Evolutionary conservation across 53 echinoderm and acorn worm genomes (phyloP).

Genomic region (Hippasteria phrygiana): DNA sequence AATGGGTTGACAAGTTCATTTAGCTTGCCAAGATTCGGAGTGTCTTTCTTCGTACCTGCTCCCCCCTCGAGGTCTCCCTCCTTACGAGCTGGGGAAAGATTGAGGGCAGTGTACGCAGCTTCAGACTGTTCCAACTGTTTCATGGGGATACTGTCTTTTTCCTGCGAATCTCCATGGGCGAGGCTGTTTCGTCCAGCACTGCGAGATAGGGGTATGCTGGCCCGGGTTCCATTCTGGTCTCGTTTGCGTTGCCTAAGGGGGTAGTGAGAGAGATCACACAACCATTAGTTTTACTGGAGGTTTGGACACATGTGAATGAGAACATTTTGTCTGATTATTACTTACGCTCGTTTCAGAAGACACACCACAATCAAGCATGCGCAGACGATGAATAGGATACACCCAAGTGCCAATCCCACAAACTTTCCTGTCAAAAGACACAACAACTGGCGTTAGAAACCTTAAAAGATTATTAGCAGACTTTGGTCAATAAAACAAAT

Average conservation of each 20-base stretch:
- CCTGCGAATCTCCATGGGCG: background rate
- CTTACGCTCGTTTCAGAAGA: background rate
- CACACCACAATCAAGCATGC: constrained; percentile 2
- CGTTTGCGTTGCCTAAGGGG: background rate
- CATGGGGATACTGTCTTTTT: background rate
- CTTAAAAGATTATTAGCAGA: background rate
- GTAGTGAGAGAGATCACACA: background rate
- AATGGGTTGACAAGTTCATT: no score
- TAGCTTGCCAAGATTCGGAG: no score
- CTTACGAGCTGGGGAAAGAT: background rate
- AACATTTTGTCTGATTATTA: background rate
- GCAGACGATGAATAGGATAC: constrained; percentile 7
- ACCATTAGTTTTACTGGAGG: no score
- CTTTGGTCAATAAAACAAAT: no score
- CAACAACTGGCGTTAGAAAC: no score
- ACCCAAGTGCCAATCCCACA: constrained; percentile 9
- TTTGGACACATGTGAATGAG: background rate
- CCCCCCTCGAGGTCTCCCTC: no score
- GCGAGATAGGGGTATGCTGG: background rate
- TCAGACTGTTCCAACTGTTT: background rate
- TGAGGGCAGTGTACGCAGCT: background rate
- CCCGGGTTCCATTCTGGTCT: background rate
- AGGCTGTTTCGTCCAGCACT: background rate
- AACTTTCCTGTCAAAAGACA: background rate
- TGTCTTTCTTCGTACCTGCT: no score